Evolutionary conservation across 2,888 invertebrate species (phyloP).

Genomic region (Syrphus vitripennis): DNA sequence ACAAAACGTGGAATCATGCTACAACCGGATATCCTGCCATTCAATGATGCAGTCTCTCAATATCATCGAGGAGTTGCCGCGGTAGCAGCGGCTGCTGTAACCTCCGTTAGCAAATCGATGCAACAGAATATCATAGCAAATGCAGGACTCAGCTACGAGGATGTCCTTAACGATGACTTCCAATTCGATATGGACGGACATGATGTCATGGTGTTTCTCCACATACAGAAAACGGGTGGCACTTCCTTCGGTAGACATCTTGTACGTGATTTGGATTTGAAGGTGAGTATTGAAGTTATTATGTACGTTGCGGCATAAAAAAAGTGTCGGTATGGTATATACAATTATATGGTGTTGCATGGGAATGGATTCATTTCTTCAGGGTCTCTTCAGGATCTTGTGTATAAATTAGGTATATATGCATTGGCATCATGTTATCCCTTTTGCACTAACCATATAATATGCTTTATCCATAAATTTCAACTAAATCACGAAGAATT

Average conservation of each 20-base stretch:
- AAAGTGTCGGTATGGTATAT: too few relatives aligned
- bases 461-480: slow-evolving; percentile 44
- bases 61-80: slow-evolving; percentile 69
- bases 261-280: slow-evolving; percentile 94
- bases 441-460: neutral
- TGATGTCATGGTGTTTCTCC: slow-evolving; percentile 98
- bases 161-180: slow-evolving; percentile 92
- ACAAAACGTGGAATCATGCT: slow-evolving; percentile 85
- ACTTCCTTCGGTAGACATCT: slow-evolving; percentile 98
- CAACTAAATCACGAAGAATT: slow-evolving; percentile 21
- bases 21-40: slow-evolving; percentile 81
- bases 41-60: slow-evolving; percentile 77
- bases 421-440: neutral
- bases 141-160: slow-evolving; percentile 89
- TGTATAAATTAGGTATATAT: neutral
- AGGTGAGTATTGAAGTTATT: slow-evolving; percentile 79
- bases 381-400: too few relatives aligned
- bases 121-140: slow-evolving; percentile 80
- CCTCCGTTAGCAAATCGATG: slow-evolving; percentile 75
- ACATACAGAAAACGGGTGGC: slow-evolving; percentile 99
- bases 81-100: slow-evolving; percentile 72
- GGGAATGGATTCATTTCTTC: slow-evolving; percentile 6
- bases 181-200: slow-evolving; percentile 94
- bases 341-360: neutral
- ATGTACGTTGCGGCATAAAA: too few relatives aligned